These are phyloP conservation scores for Platyrinchus mystaceus DNA, from an alignment of 2,797 vertebrate species.

Conservation along the genomic window DNA sequence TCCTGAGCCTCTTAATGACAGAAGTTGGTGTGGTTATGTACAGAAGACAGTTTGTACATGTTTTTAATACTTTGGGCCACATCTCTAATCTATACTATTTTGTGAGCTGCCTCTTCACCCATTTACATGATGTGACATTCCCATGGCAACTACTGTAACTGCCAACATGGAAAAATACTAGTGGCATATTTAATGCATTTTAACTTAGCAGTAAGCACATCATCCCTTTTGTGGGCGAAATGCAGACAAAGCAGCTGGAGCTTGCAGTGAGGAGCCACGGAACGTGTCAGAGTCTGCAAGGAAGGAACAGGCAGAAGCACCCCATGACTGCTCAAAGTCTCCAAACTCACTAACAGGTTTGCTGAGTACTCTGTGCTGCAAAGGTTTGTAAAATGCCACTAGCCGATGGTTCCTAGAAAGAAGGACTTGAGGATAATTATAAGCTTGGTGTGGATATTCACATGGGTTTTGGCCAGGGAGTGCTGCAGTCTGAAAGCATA, in stretches of 20 bases:
- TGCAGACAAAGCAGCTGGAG: not conserved
- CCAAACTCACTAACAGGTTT: not conserved
- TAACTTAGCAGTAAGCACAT: conserved; percentile 22
- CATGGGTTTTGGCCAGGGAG: not conserved
- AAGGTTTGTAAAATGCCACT: not conserved
- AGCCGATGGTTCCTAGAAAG: not conserved
- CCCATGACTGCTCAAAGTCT: not conserved
- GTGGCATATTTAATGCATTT: conserved; percentile 15
- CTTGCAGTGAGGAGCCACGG: not conserved
- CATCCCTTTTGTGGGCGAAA: not conserved
- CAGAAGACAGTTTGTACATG: not conserved
- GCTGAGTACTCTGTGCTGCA: not conserved
- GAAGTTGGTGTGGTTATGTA: not conserved
- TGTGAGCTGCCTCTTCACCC: conserved; percentile 32
- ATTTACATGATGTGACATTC: conserved; percentile 47
- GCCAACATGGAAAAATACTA: conserved; percentile 62
- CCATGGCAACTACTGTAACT: conserved; percentile 55
- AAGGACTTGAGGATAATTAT: not conserved
- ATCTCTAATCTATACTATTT: not conserved
- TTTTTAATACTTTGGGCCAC: not conserved
- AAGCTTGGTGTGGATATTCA: not conserved
- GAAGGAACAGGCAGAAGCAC: not conserved
- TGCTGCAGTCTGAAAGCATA: not conserved
- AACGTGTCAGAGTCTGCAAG: not conserved
- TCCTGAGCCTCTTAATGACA: not conserved